Evolutionary conservation across 2,888 invertebrate species (phyloP).

Genomic region (Mimachlamys varia): DNA sequence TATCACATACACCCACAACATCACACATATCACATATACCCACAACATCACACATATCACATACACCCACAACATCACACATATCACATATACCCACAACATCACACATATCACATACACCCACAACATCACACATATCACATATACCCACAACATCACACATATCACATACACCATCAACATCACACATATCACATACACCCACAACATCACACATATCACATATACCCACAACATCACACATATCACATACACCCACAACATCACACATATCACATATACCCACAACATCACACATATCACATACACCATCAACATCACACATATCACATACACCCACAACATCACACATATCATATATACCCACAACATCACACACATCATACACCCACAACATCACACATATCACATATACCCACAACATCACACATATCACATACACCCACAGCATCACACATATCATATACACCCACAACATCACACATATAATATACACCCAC

Average conservation of each 20-base stretch:
- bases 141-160: background rate
- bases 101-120: background rate
- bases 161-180: background rate
- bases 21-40: too few relatives aligned
- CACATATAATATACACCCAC: background rate
- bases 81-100: conserved; percentile 19
- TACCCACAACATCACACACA: background rate
- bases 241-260: conserved; percentile 20
- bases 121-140: too few relatives aligned
- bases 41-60: background rate
- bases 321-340: background rate
- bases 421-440: background rate
- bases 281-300: background rate
- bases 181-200: too few relatives aligned
- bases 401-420: conserved; percentile 17
- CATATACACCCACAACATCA: background rate
- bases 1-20: background rate
- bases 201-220: background rate
- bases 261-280: background rate
- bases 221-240: background rate
- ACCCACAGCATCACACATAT: background rate
- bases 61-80: background rate
- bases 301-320: background rate
- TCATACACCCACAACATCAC: background rate
- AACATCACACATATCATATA: too few relatives aligned